A percentile compares a stretch with the other conserved stretches of the same genome.
Conservation (phyloP, 2,113 vertebrate species). For the Phrynosoma platyrhinos region DNA sequence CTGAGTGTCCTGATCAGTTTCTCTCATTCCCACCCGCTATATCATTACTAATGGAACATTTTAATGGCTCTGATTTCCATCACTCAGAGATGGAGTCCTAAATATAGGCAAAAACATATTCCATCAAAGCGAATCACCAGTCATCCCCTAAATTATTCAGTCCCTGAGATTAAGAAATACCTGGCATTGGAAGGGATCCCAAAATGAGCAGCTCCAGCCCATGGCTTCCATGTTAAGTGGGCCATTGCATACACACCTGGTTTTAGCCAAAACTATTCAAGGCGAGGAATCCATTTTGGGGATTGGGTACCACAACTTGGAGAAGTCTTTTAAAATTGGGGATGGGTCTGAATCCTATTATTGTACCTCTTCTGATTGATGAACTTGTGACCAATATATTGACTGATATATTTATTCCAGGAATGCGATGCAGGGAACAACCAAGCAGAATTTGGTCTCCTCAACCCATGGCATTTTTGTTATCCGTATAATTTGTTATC, state of each 20-base stretch:
- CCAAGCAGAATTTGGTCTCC: too few relatives aligned
- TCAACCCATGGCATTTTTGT: too few relatives aligned
- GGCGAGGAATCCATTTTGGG: too few relatives aligned
- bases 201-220: conserved; percentile 48
- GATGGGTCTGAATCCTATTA: too few relatives aligned
- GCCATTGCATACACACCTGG: too few relatives aligned
- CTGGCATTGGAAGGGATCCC: conserved; percentile 62
- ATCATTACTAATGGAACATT: conserved; percentile 80
- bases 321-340: too few relatives aligned
- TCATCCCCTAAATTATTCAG: conserved; percentile 81
- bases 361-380: too few relatives aligned
- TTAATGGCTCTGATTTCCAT: conserved; percentile 78
- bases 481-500: background rate
- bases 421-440: too few relatives aligned
- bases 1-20: conserved; percentile 70
- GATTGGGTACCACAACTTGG: too few relatives aligned
- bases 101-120: conserved; percentile 74
- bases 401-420: too few relatives aligned
- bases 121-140: conserved; percentile 56
- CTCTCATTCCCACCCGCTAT: conserved; percentile 59
- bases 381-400: too few relatives aligned
- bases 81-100: conserved; percentile 74
- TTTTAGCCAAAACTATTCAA: too few relatives aligned
- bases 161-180: conserved; percentile 66
- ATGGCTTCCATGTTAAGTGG: conserved; percentile 19